These are phyloP conservation scores for Lamellibrachia columna DNA, from an alignment of 2,888 invertebrate genomes.

Conservation along the genomic window DNA sequence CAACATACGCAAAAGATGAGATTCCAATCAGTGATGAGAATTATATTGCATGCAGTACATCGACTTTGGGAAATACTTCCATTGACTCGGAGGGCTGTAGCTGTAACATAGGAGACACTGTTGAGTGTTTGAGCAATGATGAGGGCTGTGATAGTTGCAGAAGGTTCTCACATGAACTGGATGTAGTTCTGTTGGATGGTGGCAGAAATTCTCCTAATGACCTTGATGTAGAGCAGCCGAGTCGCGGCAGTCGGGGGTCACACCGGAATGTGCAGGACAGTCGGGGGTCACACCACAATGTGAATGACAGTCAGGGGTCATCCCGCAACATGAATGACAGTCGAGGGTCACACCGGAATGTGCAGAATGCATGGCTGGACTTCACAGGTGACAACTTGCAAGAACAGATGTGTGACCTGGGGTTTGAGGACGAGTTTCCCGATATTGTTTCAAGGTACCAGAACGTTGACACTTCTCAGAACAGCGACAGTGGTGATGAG, in stretches of 20 bases:
- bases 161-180: neutral
- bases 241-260: neutral
- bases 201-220: neutral
- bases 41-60: neutral
- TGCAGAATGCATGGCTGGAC: neutral
- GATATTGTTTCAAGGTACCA: neutral
- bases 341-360: neutral
- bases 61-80: neutral
- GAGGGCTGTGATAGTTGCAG: neutral
- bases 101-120: neutral
- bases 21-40: neutral
- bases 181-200: neutral
- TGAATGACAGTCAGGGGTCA: too few species aligned
- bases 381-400: neutral
- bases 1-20: neutral
- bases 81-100: neutral
- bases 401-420: constrained; percentile 20
- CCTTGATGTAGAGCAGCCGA: neutral
- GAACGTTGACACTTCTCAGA: neutral
- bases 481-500: constrained; percentile 45
- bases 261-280: neutral
- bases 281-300: too few species aligned
- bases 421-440: constrained; percentile 22
- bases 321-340: neutral
- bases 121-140: neutral